These are phyloP conservation scores for Lasioglossum villosulum DNA, from an alignment of 2,888 invertebrate genomes.

Conservation along the genomic window DNA sequence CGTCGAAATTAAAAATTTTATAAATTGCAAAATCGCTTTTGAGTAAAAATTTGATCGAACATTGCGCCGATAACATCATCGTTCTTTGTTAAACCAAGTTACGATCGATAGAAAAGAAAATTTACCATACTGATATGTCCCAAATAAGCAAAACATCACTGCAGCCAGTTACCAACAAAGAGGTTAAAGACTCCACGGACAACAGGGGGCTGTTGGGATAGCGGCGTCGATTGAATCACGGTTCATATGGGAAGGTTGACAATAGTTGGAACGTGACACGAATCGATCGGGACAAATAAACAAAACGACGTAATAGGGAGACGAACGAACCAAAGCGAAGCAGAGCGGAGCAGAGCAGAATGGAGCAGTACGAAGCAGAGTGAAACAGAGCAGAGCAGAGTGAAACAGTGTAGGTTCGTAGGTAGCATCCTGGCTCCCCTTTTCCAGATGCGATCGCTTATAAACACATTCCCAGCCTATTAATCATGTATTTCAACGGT, in stretches of 20 bases:
- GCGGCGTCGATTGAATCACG: not conserved
- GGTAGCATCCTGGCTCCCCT: conserved; percentile 19
- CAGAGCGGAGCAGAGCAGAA: not conserved
- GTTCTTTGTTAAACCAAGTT: too few relatives aligned
- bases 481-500: conserved; percentile 62
- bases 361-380: not conserved
- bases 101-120: too few relatives aligned
- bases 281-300: conserved; percentile 38
- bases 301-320: conserved; percentile 28
- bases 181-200: not conserved
- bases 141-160: not conserved
- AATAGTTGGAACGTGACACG: not conserved
- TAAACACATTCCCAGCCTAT: conserved; percentile 62
- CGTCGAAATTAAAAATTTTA: too few relatives aligned
- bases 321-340: not conserved
- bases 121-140: too few relatives aligned
- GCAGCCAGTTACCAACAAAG: not conserved
- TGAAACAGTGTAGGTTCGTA: not conserved
- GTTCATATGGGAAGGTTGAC: conserved; percentile 32
- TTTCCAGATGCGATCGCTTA: conserved; percentile 61
- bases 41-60: too few relatives aligned
- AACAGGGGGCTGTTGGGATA: not conserved
- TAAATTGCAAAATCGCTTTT: too few relatives aligned
- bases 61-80: too few relatives aligned
- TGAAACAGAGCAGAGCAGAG: not conserved